These are phyloP conservation scores for Molossus molossus DNA, from an alignment of 2,797 vertebrate species.

Conservation along the genomic window DNA sequence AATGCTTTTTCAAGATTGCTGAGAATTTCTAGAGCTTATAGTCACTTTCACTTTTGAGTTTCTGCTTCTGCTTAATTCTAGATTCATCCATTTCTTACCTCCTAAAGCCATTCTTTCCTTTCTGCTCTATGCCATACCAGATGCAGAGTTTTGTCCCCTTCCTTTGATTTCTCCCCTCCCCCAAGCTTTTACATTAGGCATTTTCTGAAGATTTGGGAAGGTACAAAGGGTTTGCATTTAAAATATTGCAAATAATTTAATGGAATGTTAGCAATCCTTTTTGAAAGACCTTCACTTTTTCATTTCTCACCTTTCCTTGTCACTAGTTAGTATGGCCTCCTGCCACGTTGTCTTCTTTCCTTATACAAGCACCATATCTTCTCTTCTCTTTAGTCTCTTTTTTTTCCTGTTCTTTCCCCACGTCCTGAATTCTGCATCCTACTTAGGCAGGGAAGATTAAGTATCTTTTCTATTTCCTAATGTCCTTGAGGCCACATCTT, in stretches of 20 bases:
- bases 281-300: background rate
- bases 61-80: conserved; percentile 1
- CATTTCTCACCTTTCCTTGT: background rate
- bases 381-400: background rate
- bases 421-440: background rate
- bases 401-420: background rate
- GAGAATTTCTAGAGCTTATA: background rate
- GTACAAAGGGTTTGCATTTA: conserved; percentile 12
- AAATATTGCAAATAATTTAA: conserved; percentile 51
- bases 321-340: background rate
- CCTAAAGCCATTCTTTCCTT: background rate
- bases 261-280: background rate
- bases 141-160: background rate
- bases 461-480: conserved; percentile 21
- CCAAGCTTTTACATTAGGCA: background rate
- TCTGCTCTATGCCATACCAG: background rate
- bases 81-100: background rate
- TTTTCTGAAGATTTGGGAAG: conserved; percentile 16
- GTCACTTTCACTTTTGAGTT: conserved; percentile 48
- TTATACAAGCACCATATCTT: background rate
- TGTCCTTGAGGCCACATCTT: conserved; percentile 32
- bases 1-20: conserved; percentile 63
- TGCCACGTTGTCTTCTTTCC: background rate
- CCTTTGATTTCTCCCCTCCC: background rate
- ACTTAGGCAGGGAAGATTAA: conserved; percentile 23